phyloP scores from a whole-genome alignment of 2,113 vertebrate genomes.

The Callaeas wilsoni region DNA sequence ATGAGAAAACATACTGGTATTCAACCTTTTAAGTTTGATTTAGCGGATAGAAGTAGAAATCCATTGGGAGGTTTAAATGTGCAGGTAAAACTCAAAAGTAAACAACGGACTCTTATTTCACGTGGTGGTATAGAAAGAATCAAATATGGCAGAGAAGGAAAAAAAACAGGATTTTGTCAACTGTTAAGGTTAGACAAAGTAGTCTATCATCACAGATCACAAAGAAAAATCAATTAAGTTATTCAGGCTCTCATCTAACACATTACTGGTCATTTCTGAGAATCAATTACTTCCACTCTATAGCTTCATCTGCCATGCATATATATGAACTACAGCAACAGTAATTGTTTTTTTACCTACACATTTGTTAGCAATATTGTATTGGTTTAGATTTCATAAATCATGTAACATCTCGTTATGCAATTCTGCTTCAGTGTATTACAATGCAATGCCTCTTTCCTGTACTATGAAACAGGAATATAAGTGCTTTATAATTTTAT shows the following conservation, averaged over 20 bases:
- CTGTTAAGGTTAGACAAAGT: not conserved
- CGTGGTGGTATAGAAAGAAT: not conserved
- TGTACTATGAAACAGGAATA: not conserved
- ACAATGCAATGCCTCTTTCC: not conserved
- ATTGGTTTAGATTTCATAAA: not conserved
- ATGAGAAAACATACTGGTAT: not conserved
- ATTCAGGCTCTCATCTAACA: not conserved
- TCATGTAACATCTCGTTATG: not conserved
- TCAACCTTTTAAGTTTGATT: not conserved
- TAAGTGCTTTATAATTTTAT: not conserved
- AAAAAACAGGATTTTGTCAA: not conserved
- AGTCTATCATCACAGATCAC: not conserved
- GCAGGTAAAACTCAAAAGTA: not conserved
- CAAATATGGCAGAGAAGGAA: not conserved
- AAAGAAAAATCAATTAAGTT: not conserved
- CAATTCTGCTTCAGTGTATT: not conserved
- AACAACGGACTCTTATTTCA: not conserved
- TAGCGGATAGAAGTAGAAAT: not conserved
- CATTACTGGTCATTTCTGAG: not conserved
- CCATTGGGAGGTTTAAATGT: not conserved
- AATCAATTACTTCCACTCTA: not conserved
- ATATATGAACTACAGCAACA: not conserved
- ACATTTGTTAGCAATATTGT: not conserved
- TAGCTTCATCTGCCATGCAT: not conserved
- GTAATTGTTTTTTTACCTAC: not conserved